phyloP scores from a whole-genome alignment of 2,888 invertebrate species.

The Apoda limacodes region DNA sequence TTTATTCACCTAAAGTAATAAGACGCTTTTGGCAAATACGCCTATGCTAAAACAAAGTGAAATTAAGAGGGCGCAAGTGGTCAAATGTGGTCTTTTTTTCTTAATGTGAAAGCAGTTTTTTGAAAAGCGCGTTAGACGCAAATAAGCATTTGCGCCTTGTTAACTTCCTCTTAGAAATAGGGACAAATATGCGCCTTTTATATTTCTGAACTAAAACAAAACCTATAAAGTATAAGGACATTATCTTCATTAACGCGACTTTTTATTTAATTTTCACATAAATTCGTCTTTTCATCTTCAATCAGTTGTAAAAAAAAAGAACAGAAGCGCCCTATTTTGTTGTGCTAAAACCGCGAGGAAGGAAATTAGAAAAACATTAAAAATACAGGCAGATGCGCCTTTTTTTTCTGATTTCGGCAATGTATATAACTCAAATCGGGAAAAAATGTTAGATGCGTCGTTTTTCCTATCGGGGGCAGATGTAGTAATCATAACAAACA shows the following conservation, averaged over 20 bases:
- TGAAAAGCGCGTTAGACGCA: constrained; percentile 1
- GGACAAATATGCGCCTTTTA: constrained; percentile 3
- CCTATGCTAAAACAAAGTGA: constrained; percentile 1
- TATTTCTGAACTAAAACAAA: constrained; percentile 1
- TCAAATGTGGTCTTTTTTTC: constrained; percentile 1
- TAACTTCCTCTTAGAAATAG: constrained; percentile 2
- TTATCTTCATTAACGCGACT: constrained; percentile 1
- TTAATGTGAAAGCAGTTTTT: constrained; percentile 4
- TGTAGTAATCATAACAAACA: no score
- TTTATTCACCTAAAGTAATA: constrained; percentile 1
- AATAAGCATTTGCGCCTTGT: constrained; percentile 2
- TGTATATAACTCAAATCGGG: no score
- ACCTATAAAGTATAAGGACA: constrained; percentile 1
- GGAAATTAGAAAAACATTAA: no score
- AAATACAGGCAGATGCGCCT: no score
- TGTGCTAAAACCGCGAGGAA: constrained; percentile 1
- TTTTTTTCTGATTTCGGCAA: no score
- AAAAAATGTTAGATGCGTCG: no score
- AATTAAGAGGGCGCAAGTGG: constrained; percentile 1
- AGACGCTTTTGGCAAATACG: constrained; percentile 2
- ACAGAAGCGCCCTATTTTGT: constrained; percentile 3
- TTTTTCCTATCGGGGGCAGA: no score
- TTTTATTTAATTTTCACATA: constrained; percentile 2
- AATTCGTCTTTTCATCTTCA: no score
- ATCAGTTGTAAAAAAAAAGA: not conserved